Base-by-base conservation (phyloP, 2,888 invertebrate genomes). In the Byasa hedistus region DNA sequence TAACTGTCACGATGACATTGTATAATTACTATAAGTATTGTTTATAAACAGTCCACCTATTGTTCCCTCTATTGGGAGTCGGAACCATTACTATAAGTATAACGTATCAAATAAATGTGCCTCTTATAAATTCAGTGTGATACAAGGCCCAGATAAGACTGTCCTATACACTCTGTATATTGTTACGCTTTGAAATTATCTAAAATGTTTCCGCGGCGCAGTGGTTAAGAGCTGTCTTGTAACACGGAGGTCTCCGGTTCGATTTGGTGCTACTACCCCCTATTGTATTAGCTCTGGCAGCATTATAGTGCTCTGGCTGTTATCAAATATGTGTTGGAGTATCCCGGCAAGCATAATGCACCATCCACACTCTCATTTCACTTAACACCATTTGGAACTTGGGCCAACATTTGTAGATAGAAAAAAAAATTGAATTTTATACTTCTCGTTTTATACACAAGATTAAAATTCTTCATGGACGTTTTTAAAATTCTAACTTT, bases 111-210 rank as follows among this genome's bases (percentile, higher is more conserved):
- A 44, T n/a, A 65, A 65, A 39, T 58, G 66, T 66, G 58, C 54
- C 62, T 58, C 39, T 44, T 58, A 19, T 24, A 54, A 57, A 52
- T 57, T 52, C 36, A 52, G 36, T 61, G 66, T 66, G 61, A 65
- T 65, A 61, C 57, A 51, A 17, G 24, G 22, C 2, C 22, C 32
- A 27, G 54, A 32, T 19, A 22, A 39, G 7, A 55, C 22, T 52
- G 21, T 52, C 17, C 44, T 39, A 2, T 39, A 12, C 7, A 39
- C 39, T 10, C 15, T 2, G 17, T 15, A 19, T 15, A 44, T 17
- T 44, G 17, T 15, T 44, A 44, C 44, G 17, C 15, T 17, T 44
- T 44, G 19, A 44, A 44, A 32, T 32, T 7, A 32, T 10, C 10
- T 32, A 10, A 32, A 32, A 7, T 32, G 32, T 10, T 10, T 32